Evolutionary conservation across 2,113 vertebrate species (phyloP), one percentile per base, ranked within the genome.

Genomic region (Fulmarus glacialis): DNA sequence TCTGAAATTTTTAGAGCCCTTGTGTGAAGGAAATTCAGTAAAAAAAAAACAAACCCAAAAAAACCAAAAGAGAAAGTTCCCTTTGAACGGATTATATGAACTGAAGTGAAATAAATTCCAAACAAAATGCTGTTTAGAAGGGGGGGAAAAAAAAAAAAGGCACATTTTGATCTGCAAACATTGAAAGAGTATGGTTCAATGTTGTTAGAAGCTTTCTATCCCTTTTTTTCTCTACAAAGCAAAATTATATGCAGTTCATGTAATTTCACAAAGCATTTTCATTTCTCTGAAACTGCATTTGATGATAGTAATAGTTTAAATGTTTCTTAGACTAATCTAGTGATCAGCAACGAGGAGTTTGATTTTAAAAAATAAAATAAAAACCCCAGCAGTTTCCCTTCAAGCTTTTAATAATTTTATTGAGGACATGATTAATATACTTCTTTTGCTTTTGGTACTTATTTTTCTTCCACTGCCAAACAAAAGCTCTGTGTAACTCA

Each of bases 391-490:
- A 82, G 8, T 73, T 92, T 87, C n/a, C 26, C n/a, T 93, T 74
- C 58, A 92, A 82, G 71, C 52, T 84, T 78, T 86, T 93, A 95
- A 52, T 80, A 87, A 67, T 95, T 93, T 93, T 93, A 70, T 82
- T 91, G 52, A 53, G 73, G 50, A 80, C 15, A 9, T 42, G 24
- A 85, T 85, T 80, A 78, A 93, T 85, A 70, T 1, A 67, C 17
- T 94, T 71, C 15, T 92, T 81, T 43, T 79, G 26, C 63, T 93
- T 91, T 85, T 71, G 21, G 26, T 92, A 52, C 42, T 87, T 55
- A 8, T 3, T 77, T 96, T 93, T 23, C 18, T 88, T 68, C 81
- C 80, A 45, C 79, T 92, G 45, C 29, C 58, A 83, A 95, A 92
- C 1, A 3, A 82, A 82, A 92, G 36, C 45, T 80, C 42, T 80